phyloP scores from a whole-genome alignment of 2,888 invertebrate species.

The Pterostichus madidus region DNA sequence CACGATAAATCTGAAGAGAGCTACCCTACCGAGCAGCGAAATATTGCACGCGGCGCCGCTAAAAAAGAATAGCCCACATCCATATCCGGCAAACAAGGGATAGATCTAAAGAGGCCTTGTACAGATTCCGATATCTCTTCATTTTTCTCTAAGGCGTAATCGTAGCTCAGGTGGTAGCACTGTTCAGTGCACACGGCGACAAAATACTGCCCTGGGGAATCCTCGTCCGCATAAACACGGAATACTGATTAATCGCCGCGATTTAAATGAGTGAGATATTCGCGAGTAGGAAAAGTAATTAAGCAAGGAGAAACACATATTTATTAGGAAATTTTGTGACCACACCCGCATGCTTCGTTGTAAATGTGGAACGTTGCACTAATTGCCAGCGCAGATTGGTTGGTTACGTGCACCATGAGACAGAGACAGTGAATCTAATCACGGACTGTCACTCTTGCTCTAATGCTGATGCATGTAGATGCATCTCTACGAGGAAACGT shows the following conservation, averaged over 20 bases:
- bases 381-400: constrained; percentile 48
- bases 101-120: constrained; percentile 12
- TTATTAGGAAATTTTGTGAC: constrained; percentile 43
- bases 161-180: constrained; percentile 26
- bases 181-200: constrained; percentile 1
- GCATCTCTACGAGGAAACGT: constrained; percentile 18
- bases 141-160: constrained; percentile 41
- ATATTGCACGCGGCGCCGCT: not conserved
- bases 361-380: constrained; percentile 41
- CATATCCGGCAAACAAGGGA: constrained; percentile 39
- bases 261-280: constrained; percentile 36
- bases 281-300: constrained; percentile 23
- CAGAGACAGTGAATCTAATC: constrained; percentile 46
- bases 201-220: constrained; percentile 32
- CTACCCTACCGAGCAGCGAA: not conserved
- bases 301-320: constrained; percentile 26
- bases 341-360: constrained; percentile 30
- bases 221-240: not conserved
- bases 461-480: constrained; percentile 45
- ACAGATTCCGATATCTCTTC: constrained; percentile 56
- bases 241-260: constrained; percentile 23
- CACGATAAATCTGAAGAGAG: constrained; percentile 53
- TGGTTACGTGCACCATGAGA: constrained; percentile 44
- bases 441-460: constrained; percentile 41
- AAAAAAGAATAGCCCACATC: constrained; percentile 40